These are phyloP conservation scores for Cephus rjabovi DNA, from an alignment of 2,888 invertebrate species.

Conservation along the genomic window DNA sequence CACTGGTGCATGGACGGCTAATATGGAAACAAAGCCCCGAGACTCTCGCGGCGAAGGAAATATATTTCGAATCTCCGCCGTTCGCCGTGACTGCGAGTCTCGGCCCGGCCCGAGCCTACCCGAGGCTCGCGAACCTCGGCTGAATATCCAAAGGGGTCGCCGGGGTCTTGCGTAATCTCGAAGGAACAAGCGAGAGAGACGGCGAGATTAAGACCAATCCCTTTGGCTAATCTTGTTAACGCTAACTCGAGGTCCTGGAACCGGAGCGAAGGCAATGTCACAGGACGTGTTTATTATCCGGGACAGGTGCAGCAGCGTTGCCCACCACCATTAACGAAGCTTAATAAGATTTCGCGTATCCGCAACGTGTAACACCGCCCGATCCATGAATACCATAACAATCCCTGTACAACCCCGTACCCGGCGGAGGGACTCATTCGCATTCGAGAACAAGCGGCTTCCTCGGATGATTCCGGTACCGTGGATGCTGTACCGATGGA, in stretches of 20 bases:
- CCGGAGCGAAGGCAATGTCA: conserved; percentile 14
- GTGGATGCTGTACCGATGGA: neutral
- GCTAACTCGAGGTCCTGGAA: conserved; percentile 38
- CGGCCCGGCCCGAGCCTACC: neutral
- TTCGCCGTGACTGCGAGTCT: neutral
- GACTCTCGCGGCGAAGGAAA: neutral
- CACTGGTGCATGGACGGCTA: neutral
- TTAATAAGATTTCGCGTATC: neutral
- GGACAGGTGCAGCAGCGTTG: neutral
- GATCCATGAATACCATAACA: neutral
- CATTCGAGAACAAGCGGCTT: neutral
- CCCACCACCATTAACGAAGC: neutral
- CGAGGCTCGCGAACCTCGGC: neutral
- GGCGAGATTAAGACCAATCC: conserved; percentile 40
- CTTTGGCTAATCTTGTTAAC: conserved; percentile 55
- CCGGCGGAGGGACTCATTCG: neutral
- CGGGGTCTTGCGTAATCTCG: neutral
- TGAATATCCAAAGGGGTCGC: neutral
- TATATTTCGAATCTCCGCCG: neutral
- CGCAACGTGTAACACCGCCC: neutral
- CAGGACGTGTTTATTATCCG: neutral
- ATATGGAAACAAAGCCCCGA: neutral
- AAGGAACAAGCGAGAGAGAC: conserved; percentile 30
- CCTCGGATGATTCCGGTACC: neutral
- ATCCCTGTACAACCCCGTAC: neutral